Percentiles rank a stretch among this genome's conserved stretches.
Evolutionary conservation across 2,888 invertebrate species (phyloP).

Genomic region (Apamea anceps): DNA sequence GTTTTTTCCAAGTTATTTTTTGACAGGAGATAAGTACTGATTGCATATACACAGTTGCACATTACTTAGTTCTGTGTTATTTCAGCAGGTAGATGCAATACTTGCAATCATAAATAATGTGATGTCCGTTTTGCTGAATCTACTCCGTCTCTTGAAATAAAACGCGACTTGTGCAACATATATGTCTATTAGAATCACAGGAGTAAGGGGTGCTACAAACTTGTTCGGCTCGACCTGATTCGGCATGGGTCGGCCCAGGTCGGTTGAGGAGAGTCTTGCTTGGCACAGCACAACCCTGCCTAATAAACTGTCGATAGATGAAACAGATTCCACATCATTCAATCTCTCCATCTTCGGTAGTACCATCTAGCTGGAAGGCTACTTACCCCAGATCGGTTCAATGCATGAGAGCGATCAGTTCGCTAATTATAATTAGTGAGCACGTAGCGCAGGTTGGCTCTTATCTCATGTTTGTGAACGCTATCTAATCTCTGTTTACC

Average conservation of each 20-base stretch:
- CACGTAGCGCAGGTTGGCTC: conserved; percentile 60
- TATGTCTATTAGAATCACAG: no score
- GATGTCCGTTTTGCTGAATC: neutral
- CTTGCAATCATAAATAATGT: neutral
- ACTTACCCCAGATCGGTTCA: conserved; percentile 36
- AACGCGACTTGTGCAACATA: no score
- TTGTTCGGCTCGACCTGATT: no score
- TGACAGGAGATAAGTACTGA: neutral
- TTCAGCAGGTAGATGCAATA: conserved; percentile 9
- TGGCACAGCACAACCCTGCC: neutral
- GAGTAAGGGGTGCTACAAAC: no score
- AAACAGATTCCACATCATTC: conserved; percentile 10
- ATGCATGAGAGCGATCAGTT: conserved; percentile 50
- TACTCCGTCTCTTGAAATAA: neutral
- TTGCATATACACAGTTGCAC: neutral
- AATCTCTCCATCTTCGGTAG: conserved; percentile 3
- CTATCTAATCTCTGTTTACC: conserved; percentile 86
- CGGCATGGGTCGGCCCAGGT: no score
- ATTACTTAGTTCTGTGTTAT: neutral
- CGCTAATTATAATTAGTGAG: conserved; percentile 62
- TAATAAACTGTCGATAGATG: neutral
- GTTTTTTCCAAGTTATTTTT: no score
- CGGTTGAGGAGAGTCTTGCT: neutral
- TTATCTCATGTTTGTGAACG: conserved; percentile 79
- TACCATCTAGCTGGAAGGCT: neutral